Conservation (phyloP, 2,113 vertebrate genomes). For the Raja brachyura region DNA sequence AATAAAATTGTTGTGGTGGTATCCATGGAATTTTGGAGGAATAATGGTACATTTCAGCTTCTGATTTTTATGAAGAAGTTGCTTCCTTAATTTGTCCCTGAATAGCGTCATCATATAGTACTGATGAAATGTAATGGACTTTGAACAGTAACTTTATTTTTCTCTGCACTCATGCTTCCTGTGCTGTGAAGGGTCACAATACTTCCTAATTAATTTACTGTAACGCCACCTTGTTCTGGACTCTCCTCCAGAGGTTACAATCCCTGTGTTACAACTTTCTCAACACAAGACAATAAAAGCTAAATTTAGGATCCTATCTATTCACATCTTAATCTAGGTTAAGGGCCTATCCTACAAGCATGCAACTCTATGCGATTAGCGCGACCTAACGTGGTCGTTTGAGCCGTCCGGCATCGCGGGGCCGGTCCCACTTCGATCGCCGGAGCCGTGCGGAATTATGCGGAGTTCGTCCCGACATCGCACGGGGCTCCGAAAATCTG, state of each 20-base stretch:
- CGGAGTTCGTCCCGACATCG: no score
- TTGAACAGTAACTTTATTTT: no score
- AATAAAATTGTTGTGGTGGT: background rate
- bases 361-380: no score
- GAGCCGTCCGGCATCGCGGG: no score
- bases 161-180: no score
- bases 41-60: background rate
- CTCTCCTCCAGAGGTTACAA: background rate
- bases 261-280: background rate
- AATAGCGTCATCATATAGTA: background rate
- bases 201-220: background rate
- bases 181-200: no score
- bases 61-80: background rate
- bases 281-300: background rate
- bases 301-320: background rate
- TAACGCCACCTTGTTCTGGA: background rate
- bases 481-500: no score
- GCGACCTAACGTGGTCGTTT: no score
- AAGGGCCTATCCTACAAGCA: no score
- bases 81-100: background rate
- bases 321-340: background rate
- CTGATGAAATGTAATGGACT: no score
- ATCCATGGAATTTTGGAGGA: background rate
- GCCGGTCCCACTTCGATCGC: no score
- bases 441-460: no score